Percentiles rank a stretch among this genome's conserved stretches.
phyloP scores from a whole-genome alignment of 2,797 vertebrate genomes.

The Threskiornis aethiopicus region DNA sequence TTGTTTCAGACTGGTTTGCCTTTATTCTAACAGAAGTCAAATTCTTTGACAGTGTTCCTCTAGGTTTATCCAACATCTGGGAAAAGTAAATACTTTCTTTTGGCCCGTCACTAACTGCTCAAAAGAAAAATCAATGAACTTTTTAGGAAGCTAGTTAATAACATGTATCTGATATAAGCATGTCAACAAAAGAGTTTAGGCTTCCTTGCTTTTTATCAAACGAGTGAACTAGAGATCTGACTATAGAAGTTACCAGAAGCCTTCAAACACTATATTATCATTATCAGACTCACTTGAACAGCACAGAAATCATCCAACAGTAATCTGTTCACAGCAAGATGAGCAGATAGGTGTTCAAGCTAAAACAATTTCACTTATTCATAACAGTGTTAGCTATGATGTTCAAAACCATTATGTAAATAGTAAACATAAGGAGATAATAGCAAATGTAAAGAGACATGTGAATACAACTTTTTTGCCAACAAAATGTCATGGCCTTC shows the following conservation, averaged over 20 bases:
- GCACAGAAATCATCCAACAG: neutral
- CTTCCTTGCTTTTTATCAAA: neutral
- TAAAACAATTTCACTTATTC: slow-evolving; percentile 9
- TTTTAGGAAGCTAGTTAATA: neutral
- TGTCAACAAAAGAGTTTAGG: neutral
- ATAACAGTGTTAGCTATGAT: neutral
- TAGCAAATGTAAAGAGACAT: neutral
- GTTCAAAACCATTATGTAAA: neutral
- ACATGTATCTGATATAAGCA: neutral
- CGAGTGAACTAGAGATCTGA: neutral
- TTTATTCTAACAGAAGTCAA: neutral
- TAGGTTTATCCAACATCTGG: neutral
- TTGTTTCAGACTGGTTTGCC: neutral
- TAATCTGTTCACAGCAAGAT: neutral
- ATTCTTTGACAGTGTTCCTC: neutral
- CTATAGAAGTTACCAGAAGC: neutral
- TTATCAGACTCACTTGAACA: neutral
- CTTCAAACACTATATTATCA: neutral
- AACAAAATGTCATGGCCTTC: neutral
- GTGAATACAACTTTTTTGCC: neutral
- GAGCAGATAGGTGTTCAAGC: neutral
- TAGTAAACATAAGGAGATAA: neutral
- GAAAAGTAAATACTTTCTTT: neutral
- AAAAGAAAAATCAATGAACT: neutral
- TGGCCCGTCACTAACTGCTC: neutral